Evolutionary conservation across 2,113 vertebrate species (phyloP), one percentile per base, ranked within the genome.

Genomic region (Trichomycterus rosablanca): DNA sequence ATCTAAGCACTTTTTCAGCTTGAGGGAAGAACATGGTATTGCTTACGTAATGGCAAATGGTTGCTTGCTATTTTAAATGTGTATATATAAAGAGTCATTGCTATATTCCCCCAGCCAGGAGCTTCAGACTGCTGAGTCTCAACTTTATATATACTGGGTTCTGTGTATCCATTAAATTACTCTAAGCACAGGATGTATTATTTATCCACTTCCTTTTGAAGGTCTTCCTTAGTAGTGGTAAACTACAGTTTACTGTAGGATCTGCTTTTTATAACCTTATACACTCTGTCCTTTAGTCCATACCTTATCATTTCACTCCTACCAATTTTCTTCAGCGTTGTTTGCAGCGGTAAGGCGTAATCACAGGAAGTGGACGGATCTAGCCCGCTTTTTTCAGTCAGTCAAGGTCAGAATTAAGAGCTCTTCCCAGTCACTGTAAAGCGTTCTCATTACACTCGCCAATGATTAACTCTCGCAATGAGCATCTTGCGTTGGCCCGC

Each of bases 131-230:
- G 66, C 61, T 73, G 55, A 73, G 44, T 69, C 45, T 24, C n/a
- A 35, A 62, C 63, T 69, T 70, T 46, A 57, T 43, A 32, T 51
- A 56, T 35, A 42, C 57, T 20, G 10, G 24, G 23, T 40, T 59
- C 61, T n/a, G 46, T 30, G 43, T 66, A 52, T 72, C 69, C 67
- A 73, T 76, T 81, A 74, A 52, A 74, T 76, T 68, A 70, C 74
- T 71, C 74, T 54, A 74, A n/a, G 57, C 78, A 74, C 66, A 72
- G 69, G 77, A 82, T 82, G 65, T 63, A 85, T 85, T 83, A 83
- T 83, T 84, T 71, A 82, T 76, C 73, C 62, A 54, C 70, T 60
- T 71, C 70, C 70, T 59, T 61, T 80, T 72, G 70, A 66, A 73
- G 68, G 50, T 69, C 57, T 74, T 60, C 35, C 51, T 30, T 30